Conservation (phyloP, 2,113 vertebrate species). For the Eptesicus fuscus region DNA sequence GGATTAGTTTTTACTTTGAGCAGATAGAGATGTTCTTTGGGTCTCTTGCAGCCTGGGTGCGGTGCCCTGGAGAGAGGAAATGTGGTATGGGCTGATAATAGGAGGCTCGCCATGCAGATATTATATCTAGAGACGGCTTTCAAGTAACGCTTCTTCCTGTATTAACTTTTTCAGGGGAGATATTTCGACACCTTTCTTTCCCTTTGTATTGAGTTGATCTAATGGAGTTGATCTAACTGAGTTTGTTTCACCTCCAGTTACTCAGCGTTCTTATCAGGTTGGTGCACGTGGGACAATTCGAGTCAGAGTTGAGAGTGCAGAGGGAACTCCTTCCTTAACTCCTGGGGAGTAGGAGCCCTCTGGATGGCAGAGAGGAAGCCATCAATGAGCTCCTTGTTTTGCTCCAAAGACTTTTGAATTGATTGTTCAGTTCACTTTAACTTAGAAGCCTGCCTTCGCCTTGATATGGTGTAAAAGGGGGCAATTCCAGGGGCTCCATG, state of each 20-base stretch:
- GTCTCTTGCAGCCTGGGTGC: neutral
- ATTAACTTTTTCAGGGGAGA: neutral
- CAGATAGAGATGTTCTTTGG: neutral
- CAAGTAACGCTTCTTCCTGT: neutral
- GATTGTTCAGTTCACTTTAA: neutral
- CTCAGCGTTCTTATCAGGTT: neutral
- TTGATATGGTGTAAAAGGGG: neutral
- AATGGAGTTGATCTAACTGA: too few relatives aligned
- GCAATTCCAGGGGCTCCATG: neutral
- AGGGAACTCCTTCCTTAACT: neutral
- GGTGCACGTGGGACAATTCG: neutral
- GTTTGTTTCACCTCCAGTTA: too few relatives aligned
- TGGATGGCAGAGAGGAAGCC: neutral
- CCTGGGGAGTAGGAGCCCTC: neutral
- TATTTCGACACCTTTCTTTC: neutral
- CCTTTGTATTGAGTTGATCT: neutral
- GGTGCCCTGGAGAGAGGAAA: neutral
- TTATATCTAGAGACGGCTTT: neutral
- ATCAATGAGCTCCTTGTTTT: slow-evolving; percentile 28
- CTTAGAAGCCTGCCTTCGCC: neutral
- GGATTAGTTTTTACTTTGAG: neutral
- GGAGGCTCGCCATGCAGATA: neutral
- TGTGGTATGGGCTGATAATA: neutral
- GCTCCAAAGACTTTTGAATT: slow-evolving; percentile 5
- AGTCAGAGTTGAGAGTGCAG: neutral